These are phyloP conservation scores for Bombus soroeensis DNA, from an alignment of 1,140 invertebrate genomes.

Conservation along the genomic window DNA sequence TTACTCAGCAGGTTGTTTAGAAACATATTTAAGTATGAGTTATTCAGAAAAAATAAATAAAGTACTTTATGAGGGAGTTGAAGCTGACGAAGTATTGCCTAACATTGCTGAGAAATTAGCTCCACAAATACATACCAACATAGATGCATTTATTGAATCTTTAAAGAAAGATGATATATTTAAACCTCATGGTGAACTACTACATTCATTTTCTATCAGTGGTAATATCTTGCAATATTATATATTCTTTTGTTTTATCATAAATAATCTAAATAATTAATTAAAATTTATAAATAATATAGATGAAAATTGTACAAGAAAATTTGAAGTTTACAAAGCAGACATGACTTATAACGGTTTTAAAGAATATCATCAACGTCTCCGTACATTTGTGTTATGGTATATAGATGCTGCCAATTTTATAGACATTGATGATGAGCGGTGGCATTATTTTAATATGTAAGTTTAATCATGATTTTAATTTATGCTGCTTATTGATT, in stretches of 20 bases:
- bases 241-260: neutral
- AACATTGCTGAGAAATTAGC: constrained; percentile 86
- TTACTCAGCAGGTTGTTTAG: constrained; percentile 91
- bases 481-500: neutral
- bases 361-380: constrained; percentile 89
- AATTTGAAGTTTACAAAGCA: constrained; percentile 92
- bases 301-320: constrained; percentile 83
- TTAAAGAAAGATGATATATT: constrained; percentile 89
- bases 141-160: constrained; percentile 87
- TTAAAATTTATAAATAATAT: neutral
- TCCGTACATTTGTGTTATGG: constrained; percentile 97
- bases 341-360: constrained; percentile 89
- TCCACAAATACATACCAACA: constrained; percentile 86
- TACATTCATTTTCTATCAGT: constrained; percentile 84
- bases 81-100: constrained; percentile 92
- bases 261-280: neutral
- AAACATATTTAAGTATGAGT: constrained; percentile 88
- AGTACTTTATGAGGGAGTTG: constrained; percentile 83
- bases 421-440: constrained; percentile 95
- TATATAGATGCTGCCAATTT: constrained; percentile 97
- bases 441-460: constrained; percentile 96
- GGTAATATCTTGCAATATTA: constrained; percentile 58
- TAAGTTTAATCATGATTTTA: constrained; percentile 80
- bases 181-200: constrained; percentile 87
- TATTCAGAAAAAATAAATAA: constrained; percentile 86